These are phyloP conservation scores for Endotricha flammealis DNA, from an alignment of 2,888 invertebrate species.

Conservation along the genomic window DNA sequence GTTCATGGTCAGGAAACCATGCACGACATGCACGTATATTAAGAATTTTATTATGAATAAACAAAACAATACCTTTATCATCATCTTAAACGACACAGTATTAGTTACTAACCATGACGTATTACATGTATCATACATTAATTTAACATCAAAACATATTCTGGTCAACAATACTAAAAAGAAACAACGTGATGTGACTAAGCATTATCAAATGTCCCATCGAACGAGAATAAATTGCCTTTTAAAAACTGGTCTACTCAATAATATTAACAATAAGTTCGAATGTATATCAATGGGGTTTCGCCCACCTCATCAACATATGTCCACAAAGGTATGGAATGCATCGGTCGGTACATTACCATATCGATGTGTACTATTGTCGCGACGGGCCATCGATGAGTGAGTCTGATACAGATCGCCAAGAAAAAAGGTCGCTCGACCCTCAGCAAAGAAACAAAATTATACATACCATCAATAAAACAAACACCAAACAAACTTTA, in stretches of 20 bases:
- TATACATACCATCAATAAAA: conserved; percentile 20
- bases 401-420: conserved; percentile 60
- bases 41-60: no score
- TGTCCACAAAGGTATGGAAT: conserved; percentile 67
- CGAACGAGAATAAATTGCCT: conserved; percentile 63
- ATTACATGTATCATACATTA: conserved; percentile 30
- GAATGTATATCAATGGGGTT: conserved; percentile 70
- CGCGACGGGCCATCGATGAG: conserved; percentile 58
- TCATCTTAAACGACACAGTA: conserved; percentile 20
- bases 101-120: conserved; percentile 22
- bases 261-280: conserved; percentile 67
- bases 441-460: conserved; percentile 39
- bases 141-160: conserved; percentile 32
- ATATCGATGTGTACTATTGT: conserved; percentile 65
- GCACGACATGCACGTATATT: no score
- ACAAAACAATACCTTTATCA: no score
- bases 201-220: conserved; percentile 62
- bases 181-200: conserved; percentile 37
- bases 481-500: conserved; percentile 24
- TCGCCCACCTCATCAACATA: conserved; percentile 75
- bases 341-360: conserved; percentile 54
- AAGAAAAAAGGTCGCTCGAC: conserved; percentile 58
- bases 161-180: conserved; percentile 31
- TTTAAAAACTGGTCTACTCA: conserved; percentile 62
- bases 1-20: no score